Conservation (phyloP, 2,888 invertebrate genomes). For the Pterostichus madidus region DNA sequence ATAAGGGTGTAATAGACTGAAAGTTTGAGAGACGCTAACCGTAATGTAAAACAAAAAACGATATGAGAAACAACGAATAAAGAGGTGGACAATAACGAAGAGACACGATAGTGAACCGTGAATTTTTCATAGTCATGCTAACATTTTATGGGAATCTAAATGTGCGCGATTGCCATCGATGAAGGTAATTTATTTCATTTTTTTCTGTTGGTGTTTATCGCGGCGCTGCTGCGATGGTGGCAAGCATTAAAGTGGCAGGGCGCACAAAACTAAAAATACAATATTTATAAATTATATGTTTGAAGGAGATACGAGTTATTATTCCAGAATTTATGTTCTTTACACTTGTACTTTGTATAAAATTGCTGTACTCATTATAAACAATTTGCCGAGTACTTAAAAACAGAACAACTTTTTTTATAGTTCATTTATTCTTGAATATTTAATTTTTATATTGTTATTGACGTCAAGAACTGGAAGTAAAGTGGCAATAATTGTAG, state of each 20-base stretch:
- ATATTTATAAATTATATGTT: conserved; percentile 59
- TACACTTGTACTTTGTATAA: conserved; percentile 11
- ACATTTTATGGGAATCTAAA: conserved; percentile 63
- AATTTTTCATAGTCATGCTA: conserved; percentile 70
- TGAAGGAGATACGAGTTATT: conserved; percentile 41
- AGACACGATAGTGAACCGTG: conserved; percentile 54
- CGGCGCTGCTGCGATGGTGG: background rate
- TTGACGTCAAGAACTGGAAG: background rate
- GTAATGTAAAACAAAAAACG: no score
- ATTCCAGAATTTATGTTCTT: conserved; percentile 53
- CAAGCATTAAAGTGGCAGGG: background rate
- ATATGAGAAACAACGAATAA: no score
- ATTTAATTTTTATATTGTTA: conserved; percentile 7
- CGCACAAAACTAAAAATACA: background rate
- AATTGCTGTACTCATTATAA: conserved; percentile 19
- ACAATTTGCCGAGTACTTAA: background rate
- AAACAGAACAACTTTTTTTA: no score
- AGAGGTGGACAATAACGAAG: no score
- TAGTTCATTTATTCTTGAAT: background rate
- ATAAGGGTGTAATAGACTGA: no score
- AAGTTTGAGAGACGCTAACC: no score
- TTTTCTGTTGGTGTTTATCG: conserved; percentile 55
- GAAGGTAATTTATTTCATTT: conserved; percentile 55
- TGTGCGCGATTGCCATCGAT: conserved; percentile 58
- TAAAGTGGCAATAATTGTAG: no score